These are phyloP conservation scores for Ophioderma brevispina DNA, from an alignment of 35 echinoderm and acorn worm species.

Conservation along the genomic window DNA sequence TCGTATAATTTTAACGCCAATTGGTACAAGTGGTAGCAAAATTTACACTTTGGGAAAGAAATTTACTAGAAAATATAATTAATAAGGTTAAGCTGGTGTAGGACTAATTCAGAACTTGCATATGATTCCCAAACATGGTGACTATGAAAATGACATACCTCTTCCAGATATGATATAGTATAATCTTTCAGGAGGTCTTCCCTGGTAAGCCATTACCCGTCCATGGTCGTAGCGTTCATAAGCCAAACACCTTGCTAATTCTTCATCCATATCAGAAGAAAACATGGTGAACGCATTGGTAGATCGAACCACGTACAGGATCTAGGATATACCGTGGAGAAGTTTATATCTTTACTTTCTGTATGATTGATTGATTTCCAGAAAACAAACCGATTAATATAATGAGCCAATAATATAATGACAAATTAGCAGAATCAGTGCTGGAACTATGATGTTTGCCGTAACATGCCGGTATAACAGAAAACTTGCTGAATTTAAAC, in stretches of 20 bases:
- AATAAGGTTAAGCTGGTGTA: background rate
- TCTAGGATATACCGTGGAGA: too few species aligned
- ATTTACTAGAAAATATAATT: background rate
- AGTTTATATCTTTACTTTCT: too few species aligned
- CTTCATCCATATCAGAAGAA: slow-evolving; percentile 47
- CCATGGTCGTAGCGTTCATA: slow-evolving; percentile 75
- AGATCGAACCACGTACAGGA: slow-evolving; percentile 43
- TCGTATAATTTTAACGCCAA: background rate
- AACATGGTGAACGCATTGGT: slow-evolving; percentile 71
- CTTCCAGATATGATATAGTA: slow-evolving; percentile 72
- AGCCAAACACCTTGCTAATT: slow-evolving; percentile 41
- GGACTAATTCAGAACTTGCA: too few species aligned
- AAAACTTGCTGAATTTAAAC: too few species aligned
- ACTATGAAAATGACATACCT: slow-evolving; percentile 14
- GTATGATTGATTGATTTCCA: too few species aligned
- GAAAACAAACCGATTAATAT: too few species aligned
- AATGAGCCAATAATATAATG: too few species aligned
- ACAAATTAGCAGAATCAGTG: too few species aligned
- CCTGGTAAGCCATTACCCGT: slow-evolving; percentile 68
- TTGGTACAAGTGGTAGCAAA: background rate
- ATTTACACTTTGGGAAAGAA: background rate
- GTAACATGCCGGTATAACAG: too few species aligned
- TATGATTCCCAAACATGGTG: background rate
- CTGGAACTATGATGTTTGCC: too few species aligned
- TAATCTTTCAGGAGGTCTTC: slow-evolving; percentile 56